These are phyloP conservation scores for Crocallis elinguaria DNA, from an alignment of 2,888 invertebrate species.

Conservation along the genomic window DNA sequence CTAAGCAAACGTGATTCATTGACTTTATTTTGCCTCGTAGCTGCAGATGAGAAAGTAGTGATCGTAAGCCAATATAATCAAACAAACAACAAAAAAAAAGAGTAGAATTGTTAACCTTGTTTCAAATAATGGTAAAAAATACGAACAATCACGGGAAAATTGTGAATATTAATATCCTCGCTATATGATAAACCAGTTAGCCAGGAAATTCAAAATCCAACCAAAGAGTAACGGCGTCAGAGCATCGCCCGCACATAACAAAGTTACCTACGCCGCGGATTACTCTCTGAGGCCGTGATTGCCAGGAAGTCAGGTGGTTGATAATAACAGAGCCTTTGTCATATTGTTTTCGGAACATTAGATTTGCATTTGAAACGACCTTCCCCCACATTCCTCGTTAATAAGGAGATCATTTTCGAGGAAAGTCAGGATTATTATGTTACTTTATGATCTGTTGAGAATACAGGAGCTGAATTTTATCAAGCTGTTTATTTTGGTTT, in stretches of 20 bases:
- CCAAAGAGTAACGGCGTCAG: neutral
- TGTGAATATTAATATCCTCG: too few species aligned
- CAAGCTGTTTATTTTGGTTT: too few species aligned
- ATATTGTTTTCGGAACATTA: slow-evolving; percentile 6
- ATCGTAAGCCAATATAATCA: too few species aligned
- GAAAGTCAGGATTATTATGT: neutral
- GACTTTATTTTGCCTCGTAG: too few species aligned
- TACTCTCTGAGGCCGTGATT: slow-evolving; percentile 1
- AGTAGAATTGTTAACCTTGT: too few species aligned
- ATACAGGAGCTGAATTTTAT: neutral
- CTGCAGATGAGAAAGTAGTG: too few species aligned
- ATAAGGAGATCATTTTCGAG: neutral
- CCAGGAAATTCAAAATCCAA: neutral
- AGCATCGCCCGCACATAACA: neutral
- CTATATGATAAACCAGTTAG: too few species aligned
- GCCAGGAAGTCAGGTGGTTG: slow-evolving; percentile 8
- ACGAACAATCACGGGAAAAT: too few species aligned
- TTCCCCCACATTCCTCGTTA: neutral
- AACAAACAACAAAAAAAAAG: too few species aligned
- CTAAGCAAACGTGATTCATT: too few species aligned
- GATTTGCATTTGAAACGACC: slow-evolving; percentile 17
- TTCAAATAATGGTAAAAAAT: too few species aligned
- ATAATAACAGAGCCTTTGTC: slow-evolving; percentile 7
- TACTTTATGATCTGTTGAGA: neutral
- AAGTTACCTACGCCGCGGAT: neutral